Evolutionary conservation across 2,113 vertebrate genomes (phyloP).

Genomic region (Rhynchomys soricoides): DNA sequence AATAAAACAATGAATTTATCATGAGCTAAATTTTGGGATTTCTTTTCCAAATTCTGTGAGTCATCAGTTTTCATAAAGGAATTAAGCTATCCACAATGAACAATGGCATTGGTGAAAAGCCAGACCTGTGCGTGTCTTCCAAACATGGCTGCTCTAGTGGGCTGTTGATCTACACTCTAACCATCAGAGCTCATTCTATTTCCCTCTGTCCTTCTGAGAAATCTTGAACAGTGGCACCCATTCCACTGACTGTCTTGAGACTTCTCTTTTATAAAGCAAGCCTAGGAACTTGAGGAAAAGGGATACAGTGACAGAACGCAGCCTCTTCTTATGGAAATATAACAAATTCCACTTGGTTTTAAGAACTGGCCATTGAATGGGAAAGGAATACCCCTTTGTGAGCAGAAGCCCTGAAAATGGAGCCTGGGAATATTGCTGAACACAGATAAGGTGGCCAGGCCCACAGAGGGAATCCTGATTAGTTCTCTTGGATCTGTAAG

Average conservation of each 20-base stretch:
- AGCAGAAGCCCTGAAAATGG: neutral
- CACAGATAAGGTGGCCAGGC: neutral
- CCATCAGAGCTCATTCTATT: neutral
- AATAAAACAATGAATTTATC: conserved; percentile 16
- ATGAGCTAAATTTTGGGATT: neutral
- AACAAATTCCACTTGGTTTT: conserved; percentile 42
- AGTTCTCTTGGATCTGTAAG: conserved; percentile 18
- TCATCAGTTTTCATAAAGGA: conserved; percentile 32
- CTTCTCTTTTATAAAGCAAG: neutral
- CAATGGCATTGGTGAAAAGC: neutral
- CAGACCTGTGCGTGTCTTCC: neutral
- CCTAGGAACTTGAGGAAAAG: neutral
- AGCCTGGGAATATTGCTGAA: neutral
- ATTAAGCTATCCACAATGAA: neutral
- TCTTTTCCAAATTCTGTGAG: conserved; percentile 11
- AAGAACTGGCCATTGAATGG: neutral
- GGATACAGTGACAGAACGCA: neutral
- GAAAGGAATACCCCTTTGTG: neutral
- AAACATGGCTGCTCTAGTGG: neutral
- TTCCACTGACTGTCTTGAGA: neutral
- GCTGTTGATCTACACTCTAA: neutral
- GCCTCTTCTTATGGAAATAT: conserved; percentile 57
- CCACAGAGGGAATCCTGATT: neutral
- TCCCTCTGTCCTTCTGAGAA: neutral
- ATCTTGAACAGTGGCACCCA: neutral